Evolutionary conservation across 2,888 invertebrate genomes (phyloP), one percentile per base, ranked within the genome.

Genomic region (Theodoxus fluviatilis): DNA sequence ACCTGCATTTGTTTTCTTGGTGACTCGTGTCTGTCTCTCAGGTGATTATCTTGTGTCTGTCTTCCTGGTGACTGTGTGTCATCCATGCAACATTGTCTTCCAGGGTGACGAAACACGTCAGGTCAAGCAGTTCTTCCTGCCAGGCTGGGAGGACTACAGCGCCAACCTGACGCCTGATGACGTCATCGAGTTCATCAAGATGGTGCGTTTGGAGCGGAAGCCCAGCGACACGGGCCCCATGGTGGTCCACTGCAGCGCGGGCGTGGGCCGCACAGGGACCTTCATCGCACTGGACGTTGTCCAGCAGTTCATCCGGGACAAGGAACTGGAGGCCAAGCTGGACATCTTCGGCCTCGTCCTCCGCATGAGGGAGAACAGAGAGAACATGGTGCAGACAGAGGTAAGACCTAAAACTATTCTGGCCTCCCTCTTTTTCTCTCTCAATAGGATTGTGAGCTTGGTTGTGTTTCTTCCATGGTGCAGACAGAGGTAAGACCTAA

Each of bases 241-340:
- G 67, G 72, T 79, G 35, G 78, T 82, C 7, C 82, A 82, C 84
- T 83, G 66, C 84, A 92, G 93, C 81, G 93, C 93, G 80, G 93
- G 93, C 28, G 92, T 93, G 61, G 93, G 93, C 12, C 89, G 93
- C 71, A 93, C 93, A 15, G 93, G 93, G 1, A 93, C 93, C 0
- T 90, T 92, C 74, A 92, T 93, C 76, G 91, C 91, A 0, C 88
- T 93, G 68, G 93, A 93, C 82, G 90, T 92, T 76, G 88, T 93
- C 64, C 88, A 92, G 81, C 92, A 92, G 84, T 90, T 91, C 69
- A 87, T 92, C 35, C 88, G 89, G 76, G 89, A 90, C 73, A 90
- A 91, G 75, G 89, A 89, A 73, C 69, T 74, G 47, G 69, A 71
- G 4, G 71, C 65, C 3, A 90, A 90, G 79, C 88, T 93, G 12